Evolutionary conservation across 2,113 vertebrate genomes (phyloP).

Genomic region (Colaptes auratus): DNA sequence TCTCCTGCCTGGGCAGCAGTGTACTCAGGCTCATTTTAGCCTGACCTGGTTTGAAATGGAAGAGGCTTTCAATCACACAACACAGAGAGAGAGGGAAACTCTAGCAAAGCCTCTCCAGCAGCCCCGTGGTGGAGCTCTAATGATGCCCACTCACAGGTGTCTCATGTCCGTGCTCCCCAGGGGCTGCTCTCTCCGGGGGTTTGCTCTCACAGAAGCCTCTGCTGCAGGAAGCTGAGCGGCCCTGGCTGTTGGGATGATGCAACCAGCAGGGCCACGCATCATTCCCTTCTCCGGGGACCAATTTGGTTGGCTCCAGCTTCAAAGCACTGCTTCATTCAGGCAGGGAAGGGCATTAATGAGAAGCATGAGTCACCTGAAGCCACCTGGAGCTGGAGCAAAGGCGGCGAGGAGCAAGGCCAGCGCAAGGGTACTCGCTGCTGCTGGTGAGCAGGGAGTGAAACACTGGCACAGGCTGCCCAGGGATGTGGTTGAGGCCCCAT

Average conservation of each 20-base stretch:
- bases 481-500: too few species aligned
- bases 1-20: neutral
- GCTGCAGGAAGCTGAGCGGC: neutral
- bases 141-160: neutral
- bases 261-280: constrained; percentile 7
- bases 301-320: constrained; percentile 48
- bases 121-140: neutral
- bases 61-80: neutral
- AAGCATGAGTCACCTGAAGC: constrained; percentile 52
- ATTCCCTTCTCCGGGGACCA: constrained; percentile 29
- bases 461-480: neutral
- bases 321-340: neutral
- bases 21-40: neutral
- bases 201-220: neutral
- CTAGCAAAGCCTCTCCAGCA: neutral
- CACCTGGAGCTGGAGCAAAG: constrained; percentile 28
- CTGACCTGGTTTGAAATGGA: neutral
- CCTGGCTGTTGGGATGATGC: constrained; percentile 59
- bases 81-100: neutral
- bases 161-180: neutral
- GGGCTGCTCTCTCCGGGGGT: neutral
- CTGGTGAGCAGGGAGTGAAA: neutral
- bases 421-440: neutral
- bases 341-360: constrained; percentile 22
- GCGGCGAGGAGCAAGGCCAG: neutral